Evolutionary conservation across 2,113 vertebrate species (phyloP), one percentile per base, ranked within the genome.

Genomic region (Paratilapia polleni): DNA sequence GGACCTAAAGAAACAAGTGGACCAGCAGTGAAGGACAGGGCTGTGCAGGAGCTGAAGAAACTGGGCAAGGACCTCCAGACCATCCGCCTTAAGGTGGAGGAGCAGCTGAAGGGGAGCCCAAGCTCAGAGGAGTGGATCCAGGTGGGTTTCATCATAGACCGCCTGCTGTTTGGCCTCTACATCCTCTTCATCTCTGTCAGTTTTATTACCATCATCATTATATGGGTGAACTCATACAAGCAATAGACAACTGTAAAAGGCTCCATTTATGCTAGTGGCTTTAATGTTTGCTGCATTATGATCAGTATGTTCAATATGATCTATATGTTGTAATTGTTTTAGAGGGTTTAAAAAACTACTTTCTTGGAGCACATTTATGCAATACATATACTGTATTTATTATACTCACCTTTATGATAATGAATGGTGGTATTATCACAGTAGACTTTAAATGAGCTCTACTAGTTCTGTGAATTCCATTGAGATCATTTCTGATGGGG

Each of bases 61-160:
- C 74, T 96, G 58, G 73, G 93, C 1, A 68, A 20, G 26, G 90
- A 94, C 76, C 81, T 96, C 24, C 80, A 83, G 63, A 81, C 87
- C 58, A 84, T 96, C 75, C 95, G 91, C 13, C 57, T 70, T 5
- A 81, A 92, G 63, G 78, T 95, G 87, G 95, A 95, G 61, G 58
- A 94, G 38, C 73, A 93, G 52, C 61, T 87, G 17, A 78, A 60
- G 1, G 57, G 47, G 8, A 90, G 31, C 38, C 17, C 83, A 20
- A 85, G 38, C 52, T 80, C 91, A 0, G 74, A 95, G 60, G 95
- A 95, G 4, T 96, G 96, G 96, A 82, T 92, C 20, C 92, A 95
- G 90, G 92, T 96, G 84, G 95, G 92, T 76, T 93, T 92, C 81
- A 87, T 96, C 91, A 90, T 96, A 57, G 95, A 96, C 85, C 93